These are phyloP conservation scores for Procambarus virginalis DNA, from an alignment of 1,140 invertebrate genomes.

Conservation along the genomic window DNA sequence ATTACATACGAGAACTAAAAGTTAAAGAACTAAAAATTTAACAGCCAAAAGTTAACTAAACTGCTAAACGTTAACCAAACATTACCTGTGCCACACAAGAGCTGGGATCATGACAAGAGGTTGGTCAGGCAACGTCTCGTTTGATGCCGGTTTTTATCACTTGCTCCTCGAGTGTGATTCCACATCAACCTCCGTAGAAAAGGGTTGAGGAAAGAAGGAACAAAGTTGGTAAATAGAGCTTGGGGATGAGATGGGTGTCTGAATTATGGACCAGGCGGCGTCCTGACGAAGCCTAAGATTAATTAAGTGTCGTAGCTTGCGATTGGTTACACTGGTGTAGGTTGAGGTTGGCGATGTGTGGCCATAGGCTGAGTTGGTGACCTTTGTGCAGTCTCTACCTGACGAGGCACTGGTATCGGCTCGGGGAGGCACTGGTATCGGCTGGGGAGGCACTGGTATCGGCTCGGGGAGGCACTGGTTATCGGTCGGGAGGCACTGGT, in stretches of 20 bases:
- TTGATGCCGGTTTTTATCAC: too few relatives aligned
- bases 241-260: neutral
- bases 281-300: neutral
- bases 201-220: constrained; percentile 35
- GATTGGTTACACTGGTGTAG: neutral
- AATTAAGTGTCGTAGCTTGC: neutral
- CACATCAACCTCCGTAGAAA: neutral
- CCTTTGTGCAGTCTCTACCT: neutral
- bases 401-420: too few relatives aligned
- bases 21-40: too few relatives aligned
- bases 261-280: neutral
- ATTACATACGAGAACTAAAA: too few relatives aligned
- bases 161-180: neutral
- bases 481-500: too few relatives aligned
- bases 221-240: constrained; percentile 18
- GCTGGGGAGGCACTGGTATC: neutral
- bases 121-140: neutral
- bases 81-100: neutral
- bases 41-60: neutral
- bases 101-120: neutral
- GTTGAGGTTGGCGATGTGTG: too few relatives aligned
- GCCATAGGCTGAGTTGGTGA: too few relatives aligned
- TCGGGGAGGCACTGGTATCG: too few relatives aligned
- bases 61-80: neutral
- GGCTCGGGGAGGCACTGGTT: too few relatives aligned